Base-by-base conservation (phyloP, 2,888 invertebrate genomes). In the Tenthredo amoena region DNA sequence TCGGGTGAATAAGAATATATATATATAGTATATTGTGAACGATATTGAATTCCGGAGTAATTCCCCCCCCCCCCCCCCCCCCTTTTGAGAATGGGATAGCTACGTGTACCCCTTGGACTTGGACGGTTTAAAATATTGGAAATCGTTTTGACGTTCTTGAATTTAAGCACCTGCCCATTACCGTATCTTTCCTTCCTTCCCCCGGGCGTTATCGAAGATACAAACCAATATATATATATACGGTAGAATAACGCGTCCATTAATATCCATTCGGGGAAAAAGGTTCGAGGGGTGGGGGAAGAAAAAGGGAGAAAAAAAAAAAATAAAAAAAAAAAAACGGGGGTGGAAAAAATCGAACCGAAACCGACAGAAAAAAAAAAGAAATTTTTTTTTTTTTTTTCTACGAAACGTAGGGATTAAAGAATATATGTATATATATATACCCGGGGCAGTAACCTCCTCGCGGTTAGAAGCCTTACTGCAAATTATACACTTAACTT, bases 111-210 rank as follows among this genome's bases (percentile, higher is more conserved):
- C 21, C 10, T 26, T 26, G 1, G 21, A 12, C 5, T 18, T 5
- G 68, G 34, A 31, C 12, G 34, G 68, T 31, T 34, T 68, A 68
- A 74, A 74, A 74, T 74, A 74, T 74, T 74, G 72, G 72, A 37
- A 74, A 74, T 43, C 72, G 72, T 74, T 74, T 74, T 43, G 43
- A 74, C n/a, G 72, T 74, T 74, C 43, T 74, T 74, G 40, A 74
- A 74, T 74, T 74, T 40, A 74, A 74, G 72, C 43, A 74, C 72
- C 43, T 21, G 10, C 72, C 72, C 72, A 74, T 74, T 74, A 74
- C 72, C 40, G 72, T 74, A 74, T 74, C 72, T 74, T 74, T 43
- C n/a, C 72, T 74, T 72, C 72, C 72, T 40, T 31, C 6, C 72
- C 15, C 43, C 21, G 10, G 10, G n/a, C 43, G 40, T 40, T 74